A percentile compares a stretch with the other conserved stretches of the same genome.
phyloP scores from a whole-genome alignment of 2,888 invertebrate genomes.

The Ophion ellenae region DNA sequence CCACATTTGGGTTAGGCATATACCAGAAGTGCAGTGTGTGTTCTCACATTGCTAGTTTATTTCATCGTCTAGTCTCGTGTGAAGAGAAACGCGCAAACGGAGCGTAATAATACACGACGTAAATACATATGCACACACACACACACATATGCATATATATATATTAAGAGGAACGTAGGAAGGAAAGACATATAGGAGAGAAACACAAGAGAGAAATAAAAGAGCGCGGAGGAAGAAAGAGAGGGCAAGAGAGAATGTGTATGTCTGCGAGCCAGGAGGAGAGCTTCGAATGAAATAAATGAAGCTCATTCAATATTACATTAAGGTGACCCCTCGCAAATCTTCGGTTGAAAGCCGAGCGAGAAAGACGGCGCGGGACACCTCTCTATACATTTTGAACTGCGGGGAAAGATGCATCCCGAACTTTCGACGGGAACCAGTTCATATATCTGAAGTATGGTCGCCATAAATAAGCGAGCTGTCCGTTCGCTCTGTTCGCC shows the following conservation, averaged over 20 bases:
- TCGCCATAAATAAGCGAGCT: slow-evolving; percentile 83
- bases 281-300: slow-evolving; percentile 72
- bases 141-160: background rate
- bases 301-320: slow-evolving; percentile 79
- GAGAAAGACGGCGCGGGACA: slow-evolving; percentile 71
- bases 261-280: slow-evolving; percentile 47
- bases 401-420: slow-evolving; percentile 81
- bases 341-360: slow-evolving; percentile 77
- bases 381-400: slow-evolving; percentile 82
- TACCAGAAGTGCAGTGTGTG: slow-evolving; percentile 26
- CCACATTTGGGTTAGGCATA: slow-evolving; percentile 37
- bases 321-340: slow-evolving; percentile 81
- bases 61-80: slow-evolving; percentile 51
- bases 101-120: slow-evolving; percentile 50
- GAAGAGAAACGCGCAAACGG: slow-evolving; percentile 52
- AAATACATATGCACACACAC: background rate
- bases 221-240: slow-evolving; percentile 41
- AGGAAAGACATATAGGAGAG: slow-evolving; percentile 48
- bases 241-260: no score
- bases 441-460: slow-evolving; percentile 84
- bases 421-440: slow-evolving; percentile 84
- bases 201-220: slow-evolving; percentile 59
- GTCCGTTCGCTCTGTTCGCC: slow-evolving; percentile 82
- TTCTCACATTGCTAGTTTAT: slow-evolving; percentile 53
- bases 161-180: slow-evolving; percentile 25